Base-by-base conservation (phyloP, 92 coral and sea anemone species). In the Anthopleura xanthogrammica region DNA sequence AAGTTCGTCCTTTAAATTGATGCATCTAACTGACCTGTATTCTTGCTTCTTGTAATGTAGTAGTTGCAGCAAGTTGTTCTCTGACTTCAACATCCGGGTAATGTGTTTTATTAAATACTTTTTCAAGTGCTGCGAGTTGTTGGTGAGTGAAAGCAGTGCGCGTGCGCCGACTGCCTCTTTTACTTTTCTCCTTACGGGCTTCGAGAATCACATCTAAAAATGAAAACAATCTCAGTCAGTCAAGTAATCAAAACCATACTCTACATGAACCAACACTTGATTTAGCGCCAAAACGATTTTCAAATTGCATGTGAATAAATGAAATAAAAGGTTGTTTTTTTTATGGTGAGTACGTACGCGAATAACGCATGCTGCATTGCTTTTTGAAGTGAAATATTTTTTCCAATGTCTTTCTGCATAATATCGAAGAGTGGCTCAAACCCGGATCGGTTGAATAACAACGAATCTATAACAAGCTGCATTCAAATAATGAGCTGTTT, bases 91-190 rank as follows among this genome's bases (percentile, higher is more conserved):
- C 98, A 86, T 96, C 99, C 60, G 99, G 99, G 83, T 96, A 96
- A 85, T 96, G 99, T 19, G 97, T 96, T 78, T 94, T 94, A n/a
- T 88, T 81, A 86, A 96, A 96, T 14, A 95, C 95, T 72, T 89
- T 90, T 86, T 96, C 99, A 62, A 96, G 85, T 72, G 91, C 92
- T 50, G 96, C 93, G 52, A 96, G 84, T 84, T 96, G 99, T 85
- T 96, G 99, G 73, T 94, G 98, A 3, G 98, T 96, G 70, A 96
- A 96, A 60, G 99, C 98, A 57, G 99, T 96, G 85, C 99, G 95
- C 75, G 99, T 93, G 72, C 99, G 91, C 41, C 99, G 83, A 64
- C 92, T 94, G 66, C 88, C 89, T 56, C 95, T 90, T n/a, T 89
- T 87, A 12, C 82, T 93, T 19, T 90, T 91, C 77, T 95, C 97